phyloP scores from a whole-genome alignment of 2,113 vertebrate species.

The Lasiurus borealis region DNA sequence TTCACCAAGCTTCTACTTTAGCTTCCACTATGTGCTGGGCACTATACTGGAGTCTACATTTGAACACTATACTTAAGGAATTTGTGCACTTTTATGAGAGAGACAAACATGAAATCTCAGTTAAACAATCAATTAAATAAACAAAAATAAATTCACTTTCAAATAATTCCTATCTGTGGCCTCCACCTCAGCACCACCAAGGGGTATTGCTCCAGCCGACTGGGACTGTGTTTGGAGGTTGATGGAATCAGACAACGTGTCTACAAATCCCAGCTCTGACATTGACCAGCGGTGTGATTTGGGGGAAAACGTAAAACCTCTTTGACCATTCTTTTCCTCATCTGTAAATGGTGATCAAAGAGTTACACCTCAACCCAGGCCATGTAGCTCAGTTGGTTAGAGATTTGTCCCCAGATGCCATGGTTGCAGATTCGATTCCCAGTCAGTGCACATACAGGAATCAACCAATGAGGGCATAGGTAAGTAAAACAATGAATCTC shows the following conservation, averaged over 20 bases:
- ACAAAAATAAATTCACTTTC: background rate
- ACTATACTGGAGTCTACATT: background rate
- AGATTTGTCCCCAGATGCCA: background rate
- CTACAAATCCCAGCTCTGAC: background rate
- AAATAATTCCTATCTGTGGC: background rate
- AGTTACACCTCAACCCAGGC: background rate
- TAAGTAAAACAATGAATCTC: background rate
- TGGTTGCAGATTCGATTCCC: background rate
- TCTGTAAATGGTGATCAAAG: background rate
- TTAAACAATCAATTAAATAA: background rate
- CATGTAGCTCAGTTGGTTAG: background rate
- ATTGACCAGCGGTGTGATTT: background rate
- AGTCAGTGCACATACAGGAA: background rate
- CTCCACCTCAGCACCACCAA: background rate
- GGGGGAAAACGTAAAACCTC: background rate
- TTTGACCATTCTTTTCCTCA: background rate
- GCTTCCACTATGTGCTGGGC: background rate
- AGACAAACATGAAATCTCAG: background rate
- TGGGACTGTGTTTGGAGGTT: background rate
- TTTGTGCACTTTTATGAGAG: background rate
- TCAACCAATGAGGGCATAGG: background rate
- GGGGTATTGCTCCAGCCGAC: fast-evolving
- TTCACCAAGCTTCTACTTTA: background rate
- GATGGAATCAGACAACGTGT: background rate
- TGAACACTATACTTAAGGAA: background rate